Evolutionary conservation across 2,797 vertebrate species (phyloP).

Genomic region (Pempheris klunzingeri): DNA sequence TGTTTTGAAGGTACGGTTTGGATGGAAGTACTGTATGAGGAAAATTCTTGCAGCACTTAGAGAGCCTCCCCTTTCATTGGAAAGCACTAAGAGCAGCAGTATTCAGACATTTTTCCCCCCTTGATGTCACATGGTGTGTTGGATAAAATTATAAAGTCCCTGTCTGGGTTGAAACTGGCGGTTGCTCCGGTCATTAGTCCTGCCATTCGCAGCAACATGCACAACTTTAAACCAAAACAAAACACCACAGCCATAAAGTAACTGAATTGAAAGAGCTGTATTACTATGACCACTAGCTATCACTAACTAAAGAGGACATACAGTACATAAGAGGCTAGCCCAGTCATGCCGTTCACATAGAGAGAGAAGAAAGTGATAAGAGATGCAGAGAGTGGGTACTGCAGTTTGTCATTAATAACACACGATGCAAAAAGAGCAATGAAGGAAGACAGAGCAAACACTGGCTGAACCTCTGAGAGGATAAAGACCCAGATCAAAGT

Average conservation of each 20-base stretch:
- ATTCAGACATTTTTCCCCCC: not conserved
- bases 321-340: not conserved
- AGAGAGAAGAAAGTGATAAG: not conserved
- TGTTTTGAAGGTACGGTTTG: not conserved
- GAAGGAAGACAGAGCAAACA: conserved; percentile 14
- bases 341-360: not conserved
- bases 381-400: not conserved
- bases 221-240: not conserved
- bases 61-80: not conserved
- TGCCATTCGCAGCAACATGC: not conserved
- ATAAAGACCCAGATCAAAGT: conserved; percentile 33
- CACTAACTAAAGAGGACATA: too few relatives aligned
- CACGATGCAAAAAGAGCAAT: conserved; percentile 9
- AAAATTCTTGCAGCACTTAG: conserved; percentile 10
- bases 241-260: not conserved
- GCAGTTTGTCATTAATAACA: conserved; percentile 16
- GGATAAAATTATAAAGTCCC: too few relatives aligned
- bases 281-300: too few relatives aligned
- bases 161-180: not conserved
- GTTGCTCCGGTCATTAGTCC: not conserved
- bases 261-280: too few relatives aligned
- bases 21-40: not conserved
- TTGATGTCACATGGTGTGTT: conserved; percentile 8
- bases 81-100: not conserved
- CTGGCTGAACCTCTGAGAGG: not conserved